These are phyloP conservation scores for Drosophila sordidula DNA, from an alignment of 2,888 invertebrate species.

Conservation along the genomic window DNA sequence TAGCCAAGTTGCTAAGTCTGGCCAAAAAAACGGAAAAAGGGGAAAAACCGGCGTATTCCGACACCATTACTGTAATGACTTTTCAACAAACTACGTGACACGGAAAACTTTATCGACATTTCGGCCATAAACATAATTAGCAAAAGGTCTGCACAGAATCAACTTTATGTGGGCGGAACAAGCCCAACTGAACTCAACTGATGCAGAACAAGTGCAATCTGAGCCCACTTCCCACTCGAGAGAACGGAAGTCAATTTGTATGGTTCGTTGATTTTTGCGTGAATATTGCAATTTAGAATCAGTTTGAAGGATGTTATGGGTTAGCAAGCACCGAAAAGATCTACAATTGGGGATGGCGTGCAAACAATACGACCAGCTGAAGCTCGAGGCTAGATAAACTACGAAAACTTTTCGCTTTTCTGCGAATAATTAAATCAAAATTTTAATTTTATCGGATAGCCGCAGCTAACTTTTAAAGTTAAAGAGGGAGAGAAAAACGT, in stretches of 20 bases:
- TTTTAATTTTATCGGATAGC: too few relatives aligned
- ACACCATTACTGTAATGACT: slow-evolving; percentile 45
- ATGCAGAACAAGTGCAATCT: slow-evolving; percentile 58
- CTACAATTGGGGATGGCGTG: not conserved
- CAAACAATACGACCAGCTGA: slow-evolving; percentile 3
- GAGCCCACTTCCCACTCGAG: slow-evolving; percentile 20
- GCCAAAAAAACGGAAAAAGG: slow-evolving; percentile 2
- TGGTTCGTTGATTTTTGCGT: slow-evolving; percentile 53
- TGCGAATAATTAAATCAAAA: too few relatives aligned
- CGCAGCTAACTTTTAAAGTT: too few relatives aligned
- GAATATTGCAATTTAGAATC: slow-evolving; percentile 48
- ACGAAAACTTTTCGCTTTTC: too few relatives aligned
- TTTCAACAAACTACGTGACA: slow-evolving; percentile 61
- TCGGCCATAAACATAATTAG: slow-evolving; percentile 64
- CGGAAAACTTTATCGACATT: slow-evolving; percentile 57
- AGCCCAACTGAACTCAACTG: slow-evolving; percentile 16
- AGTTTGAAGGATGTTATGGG: slow-evolving; percentile 38
- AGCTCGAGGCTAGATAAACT: not conserved
- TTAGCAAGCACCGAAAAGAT: slow-evolving; percentile 17
- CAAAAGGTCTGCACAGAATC: slow-evolving; percentile 26
- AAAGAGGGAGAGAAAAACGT: too few relatives aligned
- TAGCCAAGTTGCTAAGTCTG: slow-evolving; percentile 4
- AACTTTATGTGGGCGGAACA: slow-evolving; percentile 25
- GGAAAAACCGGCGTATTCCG: slow-evolving; percentile 10
- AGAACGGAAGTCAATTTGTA: slow-evolving; percentile 58